These are phyloP conservation scores for Alsophila aescularia DNA, from an alignment of 2,888 invertebrate species.

Conservation along the genomic window DNA sequence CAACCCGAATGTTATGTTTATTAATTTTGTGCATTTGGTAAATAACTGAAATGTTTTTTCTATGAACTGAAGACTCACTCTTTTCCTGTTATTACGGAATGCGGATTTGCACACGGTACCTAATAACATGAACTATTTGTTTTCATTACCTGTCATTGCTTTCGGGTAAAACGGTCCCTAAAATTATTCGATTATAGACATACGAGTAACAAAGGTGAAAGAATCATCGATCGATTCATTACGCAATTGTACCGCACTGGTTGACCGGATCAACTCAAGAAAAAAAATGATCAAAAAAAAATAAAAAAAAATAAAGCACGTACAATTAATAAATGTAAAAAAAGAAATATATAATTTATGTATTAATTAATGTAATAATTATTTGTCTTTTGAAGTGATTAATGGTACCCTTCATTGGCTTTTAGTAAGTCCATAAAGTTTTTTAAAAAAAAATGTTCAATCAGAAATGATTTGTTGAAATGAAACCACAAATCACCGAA, in stretches of 20 bases:
- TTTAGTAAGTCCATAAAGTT: too few relatives aligned
- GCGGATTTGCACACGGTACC: constrained; percentile 36
- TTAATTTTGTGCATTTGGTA: constrained; percentile 23
- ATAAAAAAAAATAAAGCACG: too few relatives aligned
- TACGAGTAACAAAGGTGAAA: constrained; percentile 26
- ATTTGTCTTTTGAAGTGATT: too few relatives aligned
- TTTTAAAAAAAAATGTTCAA: too few relatives aligned
- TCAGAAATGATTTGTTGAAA: constrained; percentile 16
- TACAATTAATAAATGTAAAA: too few relatives aligned
- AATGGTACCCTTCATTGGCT: too few relatives aligned
- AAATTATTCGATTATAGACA: constrained; percentile 15
- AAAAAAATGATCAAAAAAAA: constrained; percentile 1
- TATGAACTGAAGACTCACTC: constrained; percentile 25
- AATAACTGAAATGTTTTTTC: constrained; percentile 27
- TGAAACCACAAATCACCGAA: constrained; percentile 16
- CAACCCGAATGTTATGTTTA: constrained; percentile 21
- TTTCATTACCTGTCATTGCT: constrained; percentile 19
- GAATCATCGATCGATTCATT: constrained; percentile 19
- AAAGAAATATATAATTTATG: too few relatives aligned
- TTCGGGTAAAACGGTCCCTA: constrained; percentile 1
- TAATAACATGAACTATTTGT: constrained; percentile 14
- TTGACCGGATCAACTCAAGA: constrained; percentile 9
- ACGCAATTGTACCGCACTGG: constrained; percentile 20
- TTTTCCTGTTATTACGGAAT: constrained; percentile 31
- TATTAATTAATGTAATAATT: too few relatives aligned